phyloP scores from a whole-genome alignment of 2,113 vertebrate genomes.

The Paramisgurnus dabryanus region DNA sequence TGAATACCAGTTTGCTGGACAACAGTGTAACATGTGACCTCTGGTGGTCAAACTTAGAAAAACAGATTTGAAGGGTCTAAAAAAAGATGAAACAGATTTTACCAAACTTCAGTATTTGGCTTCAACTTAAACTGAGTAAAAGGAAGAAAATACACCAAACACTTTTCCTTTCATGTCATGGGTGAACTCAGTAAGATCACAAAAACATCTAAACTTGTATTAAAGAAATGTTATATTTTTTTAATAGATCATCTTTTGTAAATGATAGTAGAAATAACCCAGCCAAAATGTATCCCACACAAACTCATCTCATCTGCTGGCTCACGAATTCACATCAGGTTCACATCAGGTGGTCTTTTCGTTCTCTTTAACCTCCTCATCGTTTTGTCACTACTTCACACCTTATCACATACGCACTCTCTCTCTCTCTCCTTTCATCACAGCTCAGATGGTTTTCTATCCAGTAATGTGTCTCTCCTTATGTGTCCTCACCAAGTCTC shows the following conservation, averaged over 20 bases:
- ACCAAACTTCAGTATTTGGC: no score
- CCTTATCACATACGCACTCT: neutral
- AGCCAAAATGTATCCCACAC: neutral
- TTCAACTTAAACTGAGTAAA: no score
- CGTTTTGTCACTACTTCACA: slow-evolving; percentile 38
- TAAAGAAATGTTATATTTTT: neutral
- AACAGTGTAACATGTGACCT: slow-evolving; percentile 46
- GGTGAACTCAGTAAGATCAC: neutral
- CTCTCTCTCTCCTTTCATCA: slow-evolving; percentile 12
- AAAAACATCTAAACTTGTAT: neutral
- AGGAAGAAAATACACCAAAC: no score
- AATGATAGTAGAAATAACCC: no score
- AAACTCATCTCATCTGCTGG: slow-evolving; percentile 5
- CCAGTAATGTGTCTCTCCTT: slow-evolving; percentile 30
- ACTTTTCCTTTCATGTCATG: neutral
- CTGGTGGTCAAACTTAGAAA: slow-evolving; percentile 50
- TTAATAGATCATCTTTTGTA: no score
- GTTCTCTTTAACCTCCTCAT: slow-evolving; percentile 40
- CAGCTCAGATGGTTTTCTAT: slow-evolving; percentile 4
- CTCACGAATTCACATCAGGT: neutral
- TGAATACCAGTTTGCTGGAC: neutral
- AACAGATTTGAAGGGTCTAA: no score
- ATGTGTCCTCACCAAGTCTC: slow-evolving; percentile 7
- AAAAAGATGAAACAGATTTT: no score
- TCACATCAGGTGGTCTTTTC: neutral